These are phyloP conservation scores for Danio kyathit DNA, from an alignment of 2,797 vertebrate species.

Conservation along the genomic window DNA sequence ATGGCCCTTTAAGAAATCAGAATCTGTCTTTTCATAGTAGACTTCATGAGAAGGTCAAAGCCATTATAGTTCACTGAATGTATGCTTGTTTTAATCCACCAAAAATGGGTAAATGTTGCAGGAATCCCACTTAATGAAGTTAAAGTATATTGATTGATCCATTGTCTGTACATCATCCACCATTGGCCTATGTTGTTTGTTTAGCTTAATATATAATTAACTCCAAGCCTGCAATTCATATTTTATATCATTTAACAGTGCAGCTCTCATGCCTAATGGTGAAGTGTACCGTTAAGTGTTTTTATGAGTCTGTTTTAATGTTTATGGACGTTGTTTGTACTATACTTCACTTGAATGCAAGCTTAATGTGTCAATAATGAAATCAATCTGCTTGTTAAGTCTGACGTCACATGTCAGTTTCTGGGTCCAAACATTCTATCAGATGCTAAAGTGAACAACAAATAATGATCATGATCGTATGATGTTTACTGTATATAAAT, in stretches of 20 bases:
- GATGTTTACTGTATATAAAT: no score
- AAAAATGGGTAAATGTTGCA: neutral
- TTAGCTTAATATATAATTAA: constrained; percentile 18
- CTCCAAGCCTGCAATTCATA: constrained; percentile 8
- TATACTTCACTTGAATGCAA: neutral
- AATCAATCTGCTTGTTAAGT: neutral
- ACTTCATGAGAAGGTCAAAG: no score
- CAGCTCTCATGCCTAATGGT: constrained; percentile 20
- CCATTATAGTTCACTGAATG: no score
- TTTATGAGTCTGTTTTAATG: constrained; percentile 35
- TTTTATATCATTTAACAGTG: neutral
- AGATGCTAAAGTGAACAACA: no score
- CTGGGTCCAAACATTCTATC: no score
- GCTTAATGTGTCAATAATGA: constrained; percentile 13
- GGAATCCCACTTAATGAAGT: neutral
- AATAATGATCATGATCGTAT: no score
- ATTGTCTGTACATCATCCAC: constrained; percentile 1
- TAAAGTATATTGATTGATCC: neutral
- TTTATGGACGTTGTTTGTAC: neutral
- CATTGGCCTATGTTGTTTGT: neutral
- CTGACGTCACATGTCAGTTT: no score
- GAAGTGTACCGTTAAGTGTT: neutral
- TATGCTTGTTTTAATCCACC: neutral
- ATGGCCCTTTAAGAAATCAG: no score
- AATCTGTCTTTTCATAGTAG: neutral